Evolutionary conservation across 1,140 invertebrate species (phyloP), one percentile per base, ranked within the genome.

Genomic region (Pararge aegeria): DNA sequence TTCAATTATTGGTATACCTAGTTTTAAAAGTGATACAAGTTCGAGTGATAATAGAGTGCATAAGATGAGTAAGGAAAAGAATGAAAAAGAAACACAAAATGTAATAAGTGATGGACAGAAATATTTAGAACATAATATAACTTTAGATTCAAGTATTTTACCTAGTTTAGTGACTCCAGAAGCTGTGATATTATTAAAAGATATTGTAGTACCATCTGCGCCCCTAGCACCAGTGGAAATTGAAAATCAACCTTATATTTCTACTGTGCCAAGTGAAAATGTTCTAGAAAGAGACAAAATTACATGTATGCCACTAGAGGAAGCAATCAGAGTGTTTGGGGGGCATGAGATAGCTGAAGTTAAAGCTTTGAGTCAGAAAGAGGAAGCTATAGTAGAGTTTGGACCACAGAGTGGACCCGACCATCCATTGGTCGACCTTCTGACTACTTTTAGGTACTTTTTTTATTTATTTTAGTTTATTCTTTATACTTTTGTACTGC

Each of bases 341-440:
- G 80, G 80, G 7, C 68, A 55, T 48, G 81, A 84, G 57, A 79
- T 87, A 44, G 73, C 66, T 48, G 75, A 77, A 61, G 68, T 87
- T 21, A 78, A 68, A 59, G 60, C 63, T 7, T 73, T 86, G 64
- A 84, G 80, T 73, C 79, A 83, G 30, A 73, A 55, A 66, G 83
- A 87, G 55, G 86, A 87, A 48, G 73, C 71, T 40, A 59, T 75
- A 49, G 86, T 86, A 0, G 83, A 86, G 63, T 67, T 68, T 12
- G 83, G 86, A 4, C 76, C 80, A 16, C 18, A 70, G 13, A 75
- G 66, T 66, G 74, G 74, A 5, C 72, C 80, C 16, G 83, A 86
- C 42, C 80, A 87, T 71, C 82, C 83, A n/a, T 67, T 89, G 49
- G 72, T 89, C 9, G 86, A 89, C 68, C 70, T 87, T 10, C 57